phyloP scores from a whole-genome alignment of 2,888 invertebrate species.

The Brachylomia viminalis region DNA sequence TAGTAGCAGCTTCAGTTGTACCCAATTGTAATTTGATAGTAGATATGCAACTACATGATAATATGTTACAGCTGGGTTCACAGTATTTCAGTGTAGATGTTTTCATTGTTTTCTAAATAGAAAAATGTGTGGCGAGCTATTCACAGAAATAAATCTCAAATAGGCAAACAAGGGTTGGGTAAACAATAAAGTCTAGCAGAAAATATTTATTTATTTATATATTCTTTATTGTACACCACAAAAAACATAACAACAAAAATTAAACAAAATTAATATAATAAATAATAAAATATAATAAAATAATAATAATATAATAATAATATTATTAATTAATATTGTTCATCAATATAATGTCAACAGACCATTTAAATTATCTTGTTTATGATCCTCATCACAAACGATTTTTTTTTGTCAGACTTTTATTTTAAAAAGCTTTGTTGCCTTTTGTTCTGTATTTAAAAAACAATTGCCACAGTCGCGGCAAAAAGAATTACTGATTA shows the following conservation, averaged over 20 bases:
- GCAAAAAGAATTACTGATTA: conserved; percentile 3
- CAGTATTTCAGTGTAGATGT: not conserved
- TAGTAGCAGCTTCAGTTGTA: too few relatives aligned
- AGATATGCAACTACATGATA: not conserved
- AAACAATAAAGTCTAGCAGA: not conserved
- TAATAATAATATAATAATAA: too few relatives aligned
- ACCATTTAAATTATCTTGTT: conserved; percentile 2
- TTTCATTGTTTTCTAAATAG: not conserved
- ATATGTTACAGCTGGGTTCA: not conserved
- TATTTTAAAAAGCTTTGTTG: not conserved
- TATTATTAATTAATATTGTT: too few relatives aligned
- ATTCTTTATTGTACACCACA: too few relatives aligned
- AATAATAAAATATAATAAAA: too few relatives aligned
- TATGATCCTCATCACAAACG: not conserved
- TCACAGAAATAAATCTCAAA: not conserved
- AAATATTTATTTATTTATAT: too few relatives aligned
- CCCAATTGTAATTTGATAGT: not conserved
- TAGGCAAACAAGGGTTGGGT: not conserved
- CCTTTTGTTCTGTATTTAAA: conserved; percentile 3
- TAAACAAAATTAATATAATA: too few relatives aligned
- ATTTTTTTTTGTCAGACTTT: not conserved
- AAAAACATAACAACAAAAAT: too few relatives aligned
- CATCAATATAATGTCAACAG: not conserved
- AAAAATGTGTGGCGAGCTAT: not conserved
- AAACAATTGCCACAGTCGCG: not conserved